A percentile compares a stretch with the other conserved stretches of the same genome.
Evolutionary conservation across 2,797 vertebrate genomes (phyloP).

Genomic region (Linurgus olivaceus): DNA sequence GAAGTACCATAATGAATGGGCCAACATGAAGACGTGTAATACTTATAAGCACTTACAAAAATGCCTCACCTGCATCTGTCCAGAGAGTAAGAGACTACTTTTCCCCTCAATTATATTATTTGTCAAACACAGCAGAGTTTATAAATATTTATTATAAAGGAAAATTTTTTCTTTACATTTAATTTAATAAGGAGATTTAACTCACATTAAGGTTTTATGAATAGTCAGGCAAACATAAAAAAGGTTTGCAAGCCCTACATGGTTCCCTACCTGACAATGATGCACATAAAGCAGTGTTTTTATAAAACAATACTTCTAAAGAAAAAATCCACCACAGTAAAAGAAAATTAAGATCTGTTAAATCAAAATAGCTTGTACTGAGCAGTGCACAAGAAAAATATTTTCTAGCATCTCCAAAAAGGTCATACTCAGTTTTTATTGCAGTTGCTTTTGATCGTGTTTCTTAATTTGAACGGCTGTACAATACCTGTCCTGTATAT

Average conservation of each 20-base stretch:
- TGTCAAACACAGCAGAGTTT: background rate
- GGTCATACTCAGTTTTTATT: background rate
- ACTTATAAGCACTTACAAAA: background rate
- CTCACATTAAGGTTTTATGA: background rate
- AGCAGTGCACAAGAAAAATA: background rate
- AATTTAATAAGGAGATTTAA: background rate
- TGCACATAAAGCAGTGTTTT: background rate
- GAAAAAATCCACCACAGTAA: background rate
- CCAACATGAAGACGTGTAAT: background rate
- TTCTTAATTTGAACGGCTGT: background rate
- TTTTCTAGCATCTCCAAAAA: background rate
- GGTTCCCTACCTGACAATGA: background rate
- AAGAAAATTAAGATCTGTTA: background rate
- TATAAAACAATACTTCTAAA: background rate
- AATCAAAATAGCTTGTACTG: background rate
- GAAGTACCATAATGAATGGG: background rate
- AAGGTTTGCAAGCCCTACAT: background rate
- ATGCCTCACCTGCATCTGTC: background rate
- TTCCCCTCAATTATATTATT: background rate
- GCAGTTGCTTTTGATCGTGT: background rate
- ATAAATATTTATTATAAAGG: background rate
- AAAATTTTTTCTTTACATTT: background rate
- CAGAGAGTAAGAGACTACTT: background rate
- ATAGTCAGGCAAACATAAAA: background rate
- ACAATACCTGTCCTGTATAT: slow-evolving; percentile 94